Evolutionary conservation across 2,797 vertebrate species (phyloP).

Genomic region (Chanos chanos): DNA sequence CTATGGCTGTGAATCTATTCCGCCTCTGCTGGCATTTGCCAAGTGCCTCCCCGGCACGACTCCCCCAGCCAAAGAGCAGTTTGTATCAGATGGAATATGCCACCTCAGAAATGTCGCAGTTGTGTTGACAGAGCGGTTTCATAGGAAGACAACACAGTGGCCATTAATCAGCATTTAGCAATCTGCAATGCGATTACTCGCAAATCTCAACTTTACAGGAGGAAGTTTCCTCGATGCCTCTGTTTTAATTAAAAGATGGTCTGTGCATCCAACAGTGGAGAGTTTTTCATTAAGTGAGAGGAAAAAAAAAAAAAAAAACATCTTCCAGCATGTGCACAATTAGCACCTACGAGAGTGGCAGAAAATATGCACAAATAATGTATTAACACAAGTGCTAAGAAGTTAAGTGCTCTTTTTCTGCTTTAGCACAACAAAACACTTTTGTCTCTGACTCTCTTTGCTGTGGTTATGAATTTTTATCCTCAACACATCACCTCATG

Average conservation of each 20-base stretch:
- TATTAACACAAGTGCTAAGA: slow-evolving; percentile 33
- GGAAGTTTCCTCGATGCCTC: slow-evolving; percentile 50
- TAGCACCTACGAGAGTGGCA: slow-evolving; percentile 50
- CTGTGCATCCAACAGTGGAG: slow-evolving; percentile 38
- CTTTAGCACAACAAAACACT: slow-evolving; percentile 27
- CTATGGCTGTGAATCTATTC: neutral
- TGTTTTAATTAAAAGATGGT: slow-evolving; percentile 57
- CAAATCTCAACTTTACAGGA: slow-evolving; percentile 51
- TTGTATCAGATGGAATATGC: slow-evolving; percentile 19
- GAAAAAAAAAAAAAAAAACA: slow-evolving; percentile 39
- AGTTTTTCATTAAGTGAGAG: slow-evolving; percentile 46
- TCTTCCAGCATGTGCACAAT: slow-evolving; percentile 55
- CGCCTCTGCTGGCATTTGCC: neutral
- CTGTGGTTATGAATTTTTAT: slow-evolving; percentile 28
- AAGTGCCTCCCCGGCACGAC: neutral
- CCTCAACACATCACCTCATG: neutral
- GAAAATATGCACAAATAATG: slow-evolving; percentile 43
- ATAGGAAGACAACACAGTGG: slow-evolving; percentile 31
- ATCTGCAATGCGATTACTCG: slow-evolving; percentile 48
- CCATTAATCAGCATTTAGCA: slow-evolving; percentile 47
- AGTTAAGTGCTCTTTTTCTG: slow-evolving; percentile 30
- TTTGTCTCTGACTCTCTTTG: slow-evolving; percentile 18
- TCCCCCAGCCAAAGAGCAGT: neutral
- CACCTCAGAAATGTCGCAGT: neutral
- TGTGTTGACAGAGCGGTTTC: slow-evolving; percentile 15